A percentile compares a stretch with the other conserved stretches of the same genome.
phyloP scores from a whole-genome alignment of 2,888 invertebrate genomes.

The Anodontia alba region DNA sequence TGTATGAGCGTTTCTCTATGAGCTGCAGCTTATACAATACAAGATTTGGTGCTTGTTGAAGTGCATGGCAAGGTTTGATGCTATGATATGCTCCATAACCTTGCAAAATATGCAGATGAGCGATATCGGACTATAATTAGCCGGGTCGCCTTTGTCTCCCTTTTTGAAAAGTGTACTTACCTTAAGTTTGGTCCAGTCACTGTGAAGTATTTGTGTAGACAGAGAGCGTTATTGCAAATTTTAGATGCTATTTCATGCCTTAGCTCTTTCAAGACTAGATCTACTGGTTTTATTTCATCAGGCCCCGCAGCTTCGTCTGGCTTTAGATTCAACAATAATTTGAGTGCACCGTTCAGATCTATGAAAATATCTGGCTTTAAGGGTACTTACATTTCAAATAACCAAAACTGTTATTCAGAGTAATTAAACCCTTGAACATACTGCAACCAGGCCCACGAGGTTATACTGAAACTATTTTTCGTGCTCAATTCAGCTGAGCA shows the following conservation, averaged over 20 bases:
- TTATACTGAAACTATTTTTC: neutral
- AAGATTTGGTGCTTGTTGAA: conserved; percentile 19
- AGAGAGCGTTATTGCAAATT: neutral
- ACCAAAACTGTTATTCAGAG: neutral
- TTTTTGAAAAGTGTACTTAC: neutral
- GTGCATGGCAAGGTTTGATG: conserved; percentile 23
- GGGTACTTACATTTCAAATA: neutral
- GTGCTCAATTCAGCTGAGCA: too few species aligned
- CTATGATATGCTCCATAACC: conserved; percentile 30
- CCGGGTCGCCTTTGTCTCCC: neutral
- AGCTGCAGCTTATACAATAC: conserved; percentile 28
- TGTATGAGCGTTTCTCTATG: conserved; percentile 31
- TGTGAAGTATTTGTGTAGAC: neutral
- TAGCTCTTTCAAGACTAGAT: neutral
- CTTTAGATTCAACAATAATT: neutral
- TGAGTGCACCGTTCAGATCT: neutral
- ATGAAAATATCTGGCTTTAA: neutral
- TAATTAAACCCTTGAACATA: neutral
- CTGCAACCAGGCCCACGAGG: neutral
- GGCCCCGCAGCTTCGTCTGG: neutral
- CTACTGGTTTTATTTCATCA: neutral
- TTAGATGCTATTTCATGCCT: neutral
- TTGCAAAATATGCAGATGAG: conserved; percentile 32
- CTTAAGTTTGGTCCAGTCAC: conserved; percentile 9
- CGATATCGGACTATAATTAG: conserved; percentile 18